Evolutionary conservation across 2,797 vertebrate species (phyloP), one percentile per base, ranked within the genome.

Genomic region (Acanthurus leucopareius): DNA sequence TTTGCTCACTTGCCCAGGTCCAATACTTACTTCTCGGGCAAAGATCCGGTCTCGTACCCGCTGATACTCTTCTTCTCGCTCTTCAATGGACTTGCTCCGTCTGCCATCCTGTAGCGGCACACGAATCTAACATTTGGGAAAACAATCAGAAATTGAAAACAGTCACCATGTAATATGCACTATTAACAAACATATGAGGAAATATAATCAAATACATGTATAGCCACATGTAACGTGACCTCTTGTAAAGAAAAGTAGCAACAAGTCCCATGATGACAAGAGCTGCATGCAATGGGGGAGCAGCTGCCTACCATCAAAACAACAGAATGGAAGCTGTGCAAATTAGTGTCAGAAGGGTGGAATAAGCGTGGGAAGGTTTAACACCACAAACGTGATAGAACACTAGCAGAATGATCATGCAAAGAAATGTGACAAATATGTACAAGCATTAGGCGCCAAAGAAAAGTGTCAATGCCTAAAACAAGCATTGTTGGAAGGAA

Each of bases 11-110:
- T 44, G 14, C 35, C 45, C 25, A 78, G 75, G 79, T 79, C 70
- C 63, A 88, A 92, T 75, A 94, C 97, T 97, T 94, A 99, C 98
- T 96, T 99, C 98, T 88, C 98, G 96, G 86, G 98, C 98, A 95
- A 99, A 99, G 89, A 99, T 99, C 91, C 98, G 95, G 95, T 99
- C 98, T 94, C 98, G 96, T 93, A 97, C 98, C 86, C 98, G 96
- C 93, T 99, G 98, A 93, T 99, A 99, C 86, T 99, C 98, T 76
- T 99, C 98, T 90, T 99, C 98, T 84, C 98, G 93, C 93, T 99
- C 98, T 92, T 99, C 98, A 89, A 99, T 99, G 79, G 98, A 99
- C 94, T 99, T 99, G 94, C 98, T 99, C 92, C 98, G 97, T 80
- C 98, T 96, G 83, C 98, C 98, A 85, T 99, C 98, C 96, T 99